Evolutionary conservation across 2,797 vertebrate species (phyloP), one percentile per base, ranked within the genome.

Genomic region (Sebastes steindachneri): DNA sequence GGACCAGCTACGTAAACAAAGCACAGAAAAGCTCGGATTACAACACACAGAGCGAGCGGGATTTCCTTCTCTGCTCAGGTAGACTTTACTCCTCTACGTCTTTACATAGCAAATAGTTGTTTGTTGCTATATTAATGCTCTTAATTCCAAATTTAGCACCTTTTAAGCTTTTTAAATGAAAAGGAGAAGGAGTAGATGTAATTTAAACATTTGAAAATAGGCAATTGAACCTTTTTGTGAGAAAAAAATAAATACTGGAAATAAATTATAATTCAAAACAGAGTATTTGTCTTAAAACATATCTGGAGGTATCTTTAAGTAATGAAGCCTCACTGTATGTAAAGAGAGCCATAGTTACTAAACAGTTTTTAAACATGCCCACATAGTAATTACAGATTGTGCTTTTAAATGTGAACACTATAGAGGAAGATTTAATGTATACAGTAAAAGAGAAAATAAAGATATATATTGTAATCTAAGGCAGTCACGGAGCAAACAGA

Each of bases 381-480:
- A 0, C 45, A 9, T 2, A 17, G 60, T 64, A 54, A 82, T 75
- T 23, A 75, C 54, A 78, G 67, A 26, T 60, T 35, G 58, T 37
- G 55, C 26, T 28, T 88, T 59, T 66, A 26, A 55, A 67, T 12
- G 12, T 1, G 1, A 19, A 26, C 60, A 15, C n/a, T 26, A 5
- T 5, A 21, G 21, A 28, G 35, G 48, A 55, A 68, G 51, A 51
- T 57, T 67, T 60, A 70, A 35, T 53, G 57, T 62, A 53, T 10
- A 79, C 54, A 80, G 70, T 68, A 15, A 19, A 35, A 33, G 33
- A 7, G 7, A 10, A 45, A 28, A 55, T 14, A 14, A 14, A 9
- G 25, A 26, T 14, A 15, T 82, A 28, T 54, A 54, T 72, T 74
- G 73, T 78, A 81, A 88, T 90, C 67, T 48, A 62, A 80, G 58